Evolutionary conservation across 2,797 vertebrate species (phyloP).

Genomic region (Cossypha dichroa): DNA sequence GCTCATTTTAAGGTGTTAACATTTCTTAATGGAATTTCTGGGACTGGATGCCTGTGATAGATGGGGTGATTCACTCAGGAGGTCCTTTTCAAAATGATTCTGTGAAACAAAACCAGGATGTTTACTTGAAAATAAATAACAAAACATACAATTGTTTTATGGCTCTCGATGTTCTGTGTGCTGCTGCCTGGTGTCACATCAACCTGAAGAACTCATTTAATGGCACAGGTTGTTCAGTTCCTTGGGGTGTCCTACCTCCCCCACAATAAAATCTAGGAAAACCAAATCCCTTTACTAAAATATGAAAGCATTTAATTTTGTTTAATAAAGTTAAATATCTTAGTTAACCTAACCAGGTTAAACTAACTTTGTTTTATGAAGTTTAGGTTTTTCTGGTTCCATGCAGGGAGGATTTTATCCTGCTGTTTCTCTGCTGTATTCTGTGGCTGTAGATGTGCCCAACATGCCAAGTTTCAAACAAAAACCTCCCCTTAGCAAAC

Average conservation of each 20-base stretch:
- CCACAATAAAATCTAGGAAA: not conserved
- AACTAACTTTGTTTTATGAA: not conserved
- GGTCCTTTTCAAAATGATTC: not conserved
- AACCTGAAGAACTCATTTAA: not conserved
- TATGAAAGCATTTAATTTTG: not conserved
- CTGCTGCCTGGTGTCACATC: not conserved
- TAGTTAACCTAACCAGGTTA: not conserved
- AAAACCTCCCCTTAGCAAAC: not conserved
- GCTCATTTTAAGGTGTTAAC: not conserved
- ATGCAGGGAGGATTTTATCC: not conserved
- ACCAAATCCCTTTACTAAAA: not conserved
- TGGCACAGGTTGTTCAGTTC: not conserved
- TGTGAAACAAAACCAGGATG: not conserved
- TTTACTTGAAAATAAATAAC: not conserved
- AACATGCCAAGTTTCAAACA: not conserved
- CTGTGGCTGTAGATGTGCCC: no score
- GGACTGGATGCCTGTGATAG: not conserved
- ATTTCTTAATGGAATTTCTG: not conserved
- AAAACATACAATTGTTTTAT: not conserved
- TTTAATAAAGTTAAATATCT: not conserved
- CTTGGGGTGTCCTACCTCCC: not conserved
- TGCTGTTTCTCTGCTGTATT: not conserved
- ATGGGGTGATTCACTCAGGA: not conserved
- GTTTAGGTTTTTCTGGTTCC: not conserved
- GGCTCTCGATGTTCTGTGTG: not conserved